Percentiles rank a stretch among this genome's conserved stretches.
phyloP scores from a whole-genome alignment of 2,113 vertebrate genomes.

The Vimba vimba region DNA sequence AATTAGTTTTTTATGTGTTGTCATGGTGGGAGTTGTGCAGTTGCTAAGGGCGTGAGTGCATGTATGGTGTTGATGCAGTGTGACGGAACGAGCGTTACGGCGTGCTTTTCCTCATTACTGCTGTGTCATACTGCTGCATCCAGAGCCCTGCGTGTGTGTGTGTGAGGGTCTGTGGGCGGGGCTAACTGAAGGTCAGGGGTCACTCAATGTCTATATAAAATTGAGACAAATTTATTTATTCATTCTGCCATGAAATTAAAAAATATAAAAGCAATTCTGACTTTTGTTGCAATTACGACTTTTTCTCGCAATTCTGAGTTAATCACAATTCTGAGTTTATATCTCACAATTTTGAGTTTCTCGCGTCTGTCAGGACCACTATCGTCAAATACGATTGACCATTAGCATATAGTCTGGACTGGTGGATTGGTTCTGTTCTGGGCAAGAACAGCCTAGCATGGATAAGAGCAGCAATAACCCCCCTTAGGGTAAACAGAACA shows the following conservation, averaged over 20 bases:
- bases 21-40: neutral
- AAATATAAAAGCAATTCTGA: too few relatives aligned
- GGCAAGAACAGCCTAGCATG: too few relatives aligned
- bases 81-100: neutral
- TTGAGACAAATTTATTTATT: neutral
- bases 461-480: too few relatives aligned
- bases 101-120: neutral
- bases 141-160: neutral
- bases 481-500: too few relatives aligned
- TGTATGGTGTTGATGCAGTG: neutral
- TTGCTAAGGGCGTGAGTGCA: slow-evolving; percentile 12
- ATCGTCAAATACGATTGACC: too few relatives aligned
- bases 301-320: too few relatives aligned
- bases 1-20: neutral
- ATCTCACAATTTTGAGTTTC: too few relatives aligned
- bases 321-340: too few relatives aligned
- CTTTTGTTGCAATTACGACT: too few relatives aligned
- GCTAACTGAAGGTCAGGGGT: neutral
- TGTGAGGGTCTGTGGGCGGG: neutral
- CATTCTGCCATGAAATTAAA: neutral
- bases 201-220: neutral
- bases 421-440: too few relatives aligned
- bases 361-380: too few relatives aligned
- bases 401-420: too few relatives aligned
- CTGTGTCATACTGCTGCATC: slow-evolving; percentile 6